A percentile compares a stretch with the other conserved stretches of the same genome.
phyloP scores from a whole-genome alignment of 2,797 vertebrate genomes.

The Oophaga sylvatica region DNA sequence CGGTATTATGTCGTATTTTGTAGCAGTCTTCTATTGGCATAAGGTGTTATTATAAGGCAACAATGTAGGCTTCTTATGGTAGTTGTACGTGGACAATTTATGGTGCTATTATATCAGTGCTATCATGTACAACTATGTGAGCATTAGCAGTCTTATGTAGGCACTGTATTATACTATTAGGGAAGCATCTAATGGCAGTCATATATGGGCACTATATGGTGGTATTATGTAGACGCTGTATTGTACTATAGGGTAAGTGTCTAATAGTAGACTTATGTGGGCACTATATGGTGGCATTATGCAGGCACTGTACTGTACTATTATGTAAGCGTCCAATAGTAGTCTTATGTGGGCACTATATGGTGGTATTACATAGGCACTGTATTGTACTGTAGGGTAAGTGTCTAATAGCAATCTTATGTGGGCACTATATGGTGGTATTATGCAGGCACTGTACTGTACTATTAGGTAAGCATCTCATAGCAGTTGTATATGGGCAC shows the following conservation, averaged over 20 bases:
- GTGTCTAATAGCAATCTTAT: not conserved
- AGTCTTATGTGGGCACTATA: not conserved
- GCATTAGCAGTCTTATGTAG: not conserved
- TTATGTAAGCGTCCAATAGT: not conserved
- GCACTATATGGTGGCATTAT: not conserved
- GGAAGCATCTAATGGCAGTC: not conserved
- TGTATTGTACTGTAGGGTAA: not conserved
- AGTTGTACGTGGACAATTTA: too few species aligned
- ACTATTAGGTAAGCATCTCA: not conserved
- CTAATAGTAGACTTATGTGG: not conserved
- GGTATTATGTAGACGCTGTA: not conserved
- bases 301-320: not conserved
- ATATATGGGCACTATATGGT: not conserved
- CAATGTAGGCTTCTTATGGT: too few species aligned
- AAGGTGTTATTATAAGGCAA: too few species aligned
- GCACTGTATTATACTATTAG: not conserved
- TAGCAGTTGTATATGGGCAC: too few species aligned
- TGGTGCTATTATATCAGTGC: not conserved
- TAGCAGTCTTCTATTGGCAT: too few species aligned
- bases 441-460: not conserved
- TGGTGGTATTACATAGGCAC: not conserved
- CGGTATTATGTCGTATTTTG: too few species aligned
- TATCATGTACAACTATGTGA: too few species aligned
- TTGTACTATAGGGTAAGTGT: not conserved
- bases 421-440: not conserved